Evolutionary conservation across 64 coral and sea anemone species (phyloP).

Genomic region (Trachythela sp.): DNA sequence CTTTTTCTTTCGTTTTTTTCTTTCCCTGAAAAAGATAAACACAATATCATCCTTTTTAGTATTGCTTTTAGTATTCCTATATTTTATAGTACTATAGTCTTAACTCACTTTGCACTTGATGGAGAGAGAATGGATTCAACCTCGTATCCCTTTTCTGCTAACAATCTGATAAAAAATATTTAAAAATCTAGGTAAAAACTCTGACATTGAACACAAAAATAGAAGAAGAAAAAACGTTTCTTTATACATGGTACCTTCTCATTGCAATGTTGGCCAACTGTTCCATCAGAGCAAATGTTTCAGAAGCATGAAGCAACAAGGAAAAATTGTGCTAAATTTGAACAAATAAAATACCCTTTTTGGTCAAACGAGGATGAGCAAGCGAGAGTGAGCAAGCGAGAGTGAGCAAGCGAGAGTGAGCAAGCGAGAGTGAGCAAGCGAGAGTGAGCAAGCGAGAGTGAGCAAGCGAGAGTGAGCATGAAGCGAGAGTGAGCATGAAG

Average conservation of each 20-base stretch:
- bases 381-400: too few species aligned
- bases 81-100: background rate
- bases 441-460: too few species aligned
- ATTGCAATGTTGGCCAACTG: conserved; percentile 95
- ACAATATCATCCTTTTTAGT: background rate
- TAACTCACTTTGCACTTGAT: conserved; percentile 45
- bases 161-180: conserved; percentile 46
- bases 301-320: conserved; percentile 80
- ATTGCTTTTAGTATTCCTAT: background rate
- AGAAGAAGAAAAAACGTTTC: background rate
- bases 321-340: conserved; percentile 83
- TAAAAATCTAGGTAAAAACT: background rate
- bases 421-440: too few species aligned
- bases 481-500: too few species aligned
- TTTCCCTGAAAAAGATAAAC: background rate
- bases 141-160: conserved; percentile 85
- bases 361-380: background rate
- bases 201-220: background rate
- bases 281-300: conserved; percentile 99
- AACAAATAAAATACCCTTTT: background rate
- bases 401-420: too few species aligned
- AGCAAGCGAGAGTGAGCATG: too few species aligned
- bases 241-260: conserved; percentile 66
- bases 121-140: conserved; percentile 38
- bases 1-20: conserved; percentile 68